Evolutionary conservation across 2,113 vertebrate species (phyloP).

Genomic region (Hydrolagus affinis): DNA sequence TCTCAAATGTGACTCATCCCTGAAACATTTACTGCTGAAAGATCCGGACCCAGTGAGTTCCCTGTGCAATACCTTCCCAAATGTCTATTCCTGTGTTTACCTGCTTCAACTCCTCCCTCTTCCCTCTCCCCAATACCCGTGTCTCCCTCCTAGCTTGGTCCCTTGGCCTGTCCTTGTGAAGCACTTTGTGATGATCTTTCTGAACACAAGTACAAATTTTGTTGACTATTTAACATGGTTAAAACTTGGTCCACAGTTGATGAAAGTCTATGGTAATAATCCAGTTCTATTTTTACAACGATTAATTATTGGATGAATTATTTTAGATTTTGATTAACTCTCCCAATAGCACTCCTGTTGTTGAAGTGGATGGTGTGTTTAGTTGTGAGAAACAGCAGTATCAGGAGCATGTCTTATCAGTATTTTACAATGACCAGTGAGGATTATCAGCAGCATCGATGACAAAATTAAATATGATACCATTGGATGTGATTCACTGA

Average conservation of each 20-base stretch:
- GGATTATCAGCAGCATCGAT: neutral
- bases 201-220: too few species aligned
- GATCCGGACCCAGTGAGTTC: too few species aligned
- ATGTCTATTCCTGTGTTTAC: too few species aligned
- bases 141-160: too few species aligned
- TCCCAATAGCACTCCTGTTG: neutral
- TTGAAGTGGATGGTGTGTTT: neutral
- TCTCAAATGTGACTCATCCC: too few species aligned
- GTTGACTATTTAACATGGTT: neutral
- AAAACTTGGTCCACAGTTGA: neutral
- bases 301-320: neutral
- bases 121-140: too few species aligned
- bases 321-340: neutral
- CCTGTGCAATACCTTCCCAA: too few species aligned
- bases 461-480: neutral
- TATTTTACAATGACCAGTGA: neutral
- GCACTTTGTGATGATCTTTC: too few species aligned
- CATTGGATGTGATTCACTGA: neutral
- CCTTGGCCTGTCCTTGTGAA: too few species aligned
- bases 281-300: neutral
- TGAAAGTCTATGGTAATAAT: too few species aligned
- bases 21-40: too few species aligned
- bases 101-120: too few species aligned
- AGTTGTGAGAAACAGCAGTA: neutral
- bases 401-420: neutral